Evolutionary conservation across 1,140 invertebrate species (phyloP), one percentile per base, ranked within the genome.

Genomic region (Caenorhabditis inopinata): DNA sequence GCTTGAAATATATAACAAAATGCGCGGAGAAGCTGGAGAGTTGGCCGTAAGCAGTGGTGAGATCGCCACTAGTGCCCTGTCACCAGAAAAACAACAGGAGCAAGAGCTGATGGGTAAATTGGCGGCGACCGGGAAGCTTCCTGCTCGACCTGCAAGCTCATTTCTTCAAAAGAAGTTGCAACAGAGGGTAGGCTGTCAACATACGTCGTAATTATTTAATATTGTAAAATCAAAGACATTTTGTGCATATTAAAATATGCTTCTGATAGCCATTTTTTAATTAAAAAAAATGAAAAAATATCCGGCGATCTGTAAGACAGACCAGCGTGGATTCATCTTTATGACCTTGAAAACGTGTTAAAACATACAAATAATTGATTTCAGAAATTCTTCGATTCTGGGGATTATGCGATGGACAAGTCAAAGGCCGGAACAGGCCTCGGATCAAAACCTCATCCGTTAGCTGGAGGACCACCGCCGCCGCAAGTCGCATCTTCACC

Each of bases 321-420:
- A n/a, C n/a, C n/a, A n/a, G n/a, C n/a, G n/a, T n/a, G n/a, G n/a
- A n/a, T n/a, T n/a, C n/a, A n/a, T n/a, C n/a, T n/a, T n/a, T n/a
- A n/a, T n/a, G n/a, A n/a, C n/a, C n/a, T n/a, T n/a, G n/a, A n/a
- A n/a, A n/a, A n/a, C n/a, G n/a, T n/a, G n/a, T n/a, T n/a, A n/a
- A n/a, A n/a, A n/a, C n/a, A n/a, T n/a, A n/a, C n/a, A n/a, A n/a
- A n/a, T n/a, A n/a, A n/a, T n/a, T n/a, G n/a, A n/a, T n/a, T 88
- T 42, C 75, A 87, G 87, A 88, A 88, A 76, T 88, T 88, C 76
- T 88, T 88, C 62, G 87, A 88, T 47, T 88, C 87, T 25, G 87
- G 87, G 38, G 87, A 88, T 62, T 88, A 88, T 74, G 85, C 85
- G 18, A 88, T 88, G 87, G 84, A 87, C 46, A 83, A 88, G 48